phyloP scores from a whole-genome alignment of 2,888 invertebrate species.

The Elmis aenea region DNA sequence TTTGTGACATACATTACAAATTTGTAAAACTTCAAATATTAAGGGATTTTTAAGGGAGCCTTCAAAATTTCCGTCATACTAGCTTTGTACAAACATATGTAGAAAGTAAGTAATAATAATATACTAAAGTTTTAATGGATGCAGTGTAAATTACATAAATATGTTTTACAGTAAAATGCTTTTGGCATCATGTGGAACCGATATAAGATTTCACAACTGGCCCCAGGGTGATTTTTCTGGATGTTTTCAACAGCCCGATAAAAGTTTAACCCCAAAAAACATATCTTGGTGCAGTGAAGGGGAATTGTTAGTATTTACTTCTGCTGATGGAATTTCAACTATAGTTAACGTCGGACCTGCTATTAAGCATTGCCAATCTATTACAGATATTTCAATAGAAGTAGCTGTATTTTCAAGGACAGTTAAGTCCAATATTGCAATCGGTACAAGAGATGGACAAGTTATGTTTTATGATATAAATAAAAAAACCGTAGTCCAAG shows the following conservation, averaged over 20 bases:
- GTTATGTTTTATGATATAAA: constrained; percentile 31
- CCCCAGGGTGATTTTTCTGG: constrained; percentile 44
- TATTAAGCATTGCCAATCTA: too few relatives aligned
- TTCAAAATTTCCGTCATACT: too few relatives aligned
- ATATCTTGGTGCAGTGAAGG: constrained; percentile 39
- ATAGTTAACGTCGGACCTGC: too few relatives aligned
- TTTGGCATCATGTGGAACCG: constrained; percentile 54
- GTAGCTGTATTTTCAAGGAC: constrained; percentile 29
- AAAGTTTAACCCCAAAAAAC: constrained; percentile 29
- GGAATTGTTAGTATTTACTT: constrained; percentile 17
- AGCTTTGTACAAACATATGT: too few relatives aligned
- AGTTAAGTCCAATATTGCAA: constrained; percentile 25
- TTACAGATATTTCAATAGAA: too few relatives aligned
- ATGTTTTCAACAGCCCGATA: constrained; percentile 25
- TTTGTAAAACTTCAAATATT: too few relatives aligned
- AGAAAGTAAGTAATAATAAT: too few relatives aligned
- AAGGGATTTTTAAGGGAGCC: too few relatives aligned
- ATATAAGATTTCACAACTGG: constrained; percentile 52
- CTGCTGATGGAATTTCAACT: too few relatives aligned
- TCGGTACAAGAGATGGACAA: constrained; percentile 31
- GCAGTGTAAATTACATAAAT: too few relatives aligned
- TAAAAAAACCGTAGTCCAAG: constrained; percentile 21
- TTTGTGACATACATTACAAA: too few relatives aligned
- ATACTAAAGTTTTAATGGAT: too few relatives aligned
- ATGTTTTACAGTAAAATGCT: constrained; percentile 49